Evolutionary conservation across 2,113 vertebrate species (phyloP), one percentile per base, ranked within the genome.

Genomic region (Promerops cafer): DNA sequence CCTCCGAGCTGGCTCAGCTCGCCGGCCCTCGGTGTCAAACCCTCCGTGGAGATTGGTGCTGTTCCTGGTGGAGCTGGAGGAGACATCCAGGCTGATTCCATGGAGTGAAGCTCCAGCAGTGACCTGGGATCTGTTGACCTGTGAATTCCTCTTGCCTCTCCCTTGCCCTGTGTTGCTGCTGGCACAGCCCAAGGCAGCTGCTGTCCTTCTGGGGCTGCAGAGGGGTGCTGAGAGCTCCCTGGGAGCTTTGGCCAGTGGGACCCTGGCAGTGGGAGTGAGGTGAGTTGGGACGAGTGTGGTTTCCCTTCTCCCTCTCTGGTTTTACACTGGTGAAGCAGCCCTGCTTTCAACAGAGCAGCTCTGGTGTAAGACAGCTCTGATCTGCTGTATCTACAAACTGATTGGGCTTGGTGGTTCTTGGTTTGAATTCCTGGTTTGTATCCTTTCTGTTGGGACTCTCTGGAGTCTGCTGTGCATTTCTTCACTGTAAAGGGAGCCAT

Each of bases 11-110:
- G 74, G 72, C 87, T 89, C 77, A 68, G 77, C 56, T 23, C 2
- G 0, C 56, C 0, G 1, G 65, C 76, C 89, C 54, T 80, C 4
- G 2, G 33, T 9, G 6, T 59, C 52, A 57, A 30, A 39, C 39
- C 56, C 56, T 56, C 61, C 0, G 1, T 1, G 7, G 35, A 50
- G 78, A 26, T 28, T 0, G 1, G 28, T 6, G 4, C 16, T 26
- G 33, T 33, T 89, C 23, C 19, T 84, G 89, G 49, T 18, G 52
- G 35, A 69, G 61, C 19, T 63, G 30, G 4, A 61, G 70, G 71
- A 69, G 53, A 45, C 7, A 10, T 37, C 63, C 57, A 39, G 59
- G n/a, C 42, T 90, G 28, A 13, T 4, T 45, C 40, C 30, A 57
- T 37, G 57, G 21, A 42, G 31, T 12, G 37, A 30, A 37, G 70